Percentiles rank a stretch among this genome's conserved stretches.
These are phyloP conservation scores for Nycticryphes semicollaris DNA, from an alignment of 2,113 vertebrate species.

Conservation along the genomic window DNA sequence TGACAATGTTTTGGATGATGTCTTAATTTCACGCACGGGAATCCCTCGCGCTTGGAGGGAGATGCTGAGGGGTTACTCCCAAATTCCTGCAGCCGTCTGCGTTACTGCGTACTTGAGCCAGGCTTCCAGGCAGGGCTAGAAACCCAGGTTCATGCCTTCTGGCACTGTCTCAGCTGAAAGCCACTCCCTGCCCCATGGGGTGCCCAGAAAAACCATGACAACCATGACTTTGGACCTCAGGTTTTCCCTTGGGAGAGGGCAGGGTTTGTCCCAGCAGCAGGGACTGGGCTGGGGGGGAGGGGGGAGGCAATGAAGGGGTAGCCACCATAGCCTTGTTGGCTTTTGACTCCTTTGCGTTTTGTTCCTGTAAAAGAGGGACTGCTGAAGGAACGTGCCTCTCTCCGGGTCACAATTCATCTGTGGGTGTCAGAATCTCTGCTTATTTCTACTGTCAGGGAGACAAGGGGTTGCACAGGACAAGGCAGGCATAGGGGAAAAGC, in stretches of 20 bases:
- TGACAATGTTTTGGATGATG: background rate
- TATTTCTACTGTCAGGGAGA: background rate
- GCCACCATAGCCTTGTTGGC: background rate
- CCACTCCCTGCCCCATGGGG: background rate
- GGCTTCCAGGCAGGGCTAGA: background rate
- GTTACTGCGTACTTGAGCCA: rapidly evolving
- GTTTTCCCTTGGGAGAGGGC: background rate
- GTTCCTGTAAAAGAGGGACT: background rate
- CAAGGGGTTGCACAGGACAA: background rate
- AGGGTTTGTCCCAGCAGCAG: rapidly evolving
- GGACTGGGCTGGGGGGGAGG: background rate
- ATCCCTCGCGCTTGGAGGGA: background rate
- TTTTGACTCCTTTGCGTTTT: background rate
- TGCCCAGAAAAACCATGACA: rapidly evolving
- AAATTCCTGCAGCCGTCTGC: background rate
- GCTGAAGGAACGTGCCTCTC: background rate
- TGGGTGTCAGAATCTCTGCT: background rate
- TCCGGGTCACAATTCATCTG: background rate
- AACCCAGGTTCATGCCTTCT: background rate
- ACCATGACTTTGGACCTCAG: rapidly evolving
- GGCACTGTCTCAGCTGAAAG: rapidly evolving
- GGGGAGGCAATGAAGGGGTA: background rate
- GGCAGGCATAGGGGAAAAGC: background rate
- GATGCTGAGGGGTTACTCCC: background rate
- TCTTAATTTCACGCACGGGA: background rate